These are phyloP conservation scores for Notospermus geniculatus DNA, from an alignment of 1,140 invertebrate species.

Conservation along the genomic window DNA sequence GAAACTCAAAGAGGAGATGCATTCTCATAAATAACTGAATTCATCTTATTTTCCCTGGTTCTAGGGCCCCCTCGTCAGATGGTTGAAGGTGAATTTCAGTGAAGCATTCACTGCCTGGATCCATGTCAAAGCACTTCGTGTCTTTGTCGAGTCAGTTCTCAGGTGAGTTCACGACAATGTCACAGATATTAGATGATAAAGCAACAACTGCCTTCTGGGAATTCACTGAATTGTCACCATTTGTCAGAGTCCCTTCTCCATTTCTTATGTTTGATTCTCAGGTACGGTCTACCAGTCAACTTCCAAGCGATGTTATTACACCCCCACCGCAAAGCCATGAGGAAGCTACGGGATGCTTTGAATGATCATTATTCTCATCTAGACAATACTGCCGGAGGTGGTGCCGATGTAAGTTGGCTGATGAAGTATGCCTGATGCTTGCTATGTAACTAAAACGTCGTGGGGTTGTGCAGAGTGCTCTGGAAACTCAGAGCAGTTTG, in stretches of 20 bases:
- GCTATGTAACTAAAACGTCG: no score
- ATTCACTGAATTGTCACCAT: background rate
- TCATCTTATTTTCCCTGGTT: slow-evolving; percentile 27
- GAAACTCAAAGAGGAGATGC: no score
- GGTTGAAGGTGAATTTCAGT: slow-evolving; percentile 99
- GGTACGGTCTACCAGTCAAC: slow-evolving; percentile 94
- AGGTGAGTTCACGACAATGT: no score
- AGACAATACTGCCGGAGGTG: slow-evolving; percentile 66
- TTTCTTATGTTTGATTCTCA: slow-evolving; percentile 30
- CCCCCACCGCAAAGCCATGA: slow-evolving; percentile 87
- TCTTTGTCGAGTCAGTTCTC: slow-evolving; percentile 98
- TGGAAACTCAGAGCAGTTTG: no score
- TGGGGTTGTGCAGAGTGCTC: no score
- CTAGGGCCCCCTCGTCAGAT: slow-evolving; percentile 90
- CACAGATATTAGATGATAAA: no score
- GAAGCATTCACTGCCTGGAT: slow-evolving; percentile 99
- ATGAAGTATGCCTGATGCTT: no score
- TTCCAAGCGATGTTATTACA: slow-evolving; percentile 94
- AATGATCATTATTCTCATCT: slow-evolving; percentile 92
- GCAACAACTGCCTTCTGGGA: no score
- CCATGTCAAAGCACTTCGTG: slow-evolving; percentile 95
- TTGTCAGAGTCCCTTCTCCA: no score
- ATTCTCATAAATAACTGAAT: background rate
- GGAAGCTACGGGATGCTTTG: slow-evolving; percentile 86
- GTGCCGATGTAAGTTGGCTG: slow-evolving; percentile 4